Percentiles rank a stretch among this genome's conserved stretches.
Conservation (phyloP, 2,113 vertebrate species). For the Sakesphorus luctuosus region DNA sequence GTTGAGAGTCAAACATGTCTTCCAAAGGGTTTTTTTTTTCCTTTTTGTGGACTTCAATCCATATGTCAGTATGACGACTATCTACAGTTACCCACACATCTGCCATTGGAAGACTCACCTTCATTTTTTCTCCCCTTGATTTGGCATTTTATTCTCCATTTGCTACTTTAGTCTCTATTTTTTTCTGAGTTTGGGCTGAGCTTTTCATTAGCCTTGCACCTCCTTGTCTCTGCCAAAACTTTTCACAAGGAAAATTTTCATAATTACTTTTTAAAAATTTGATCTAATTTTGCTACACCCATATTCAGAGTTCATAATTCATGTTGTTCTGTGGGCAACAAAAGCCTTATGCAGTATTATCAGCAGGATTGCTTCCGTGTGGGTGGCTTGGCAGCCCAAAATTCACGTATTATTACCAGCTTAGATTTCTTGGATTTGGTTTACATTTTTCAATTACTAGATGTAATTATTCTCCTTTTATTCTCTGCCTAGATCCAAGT, state of each 20-base stretch:
- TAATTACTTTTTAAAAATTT: background rate
- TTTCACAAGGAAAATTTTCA: background rate
- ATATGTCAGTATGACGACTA: background rate
- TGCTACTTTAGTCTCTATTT: accelerated
- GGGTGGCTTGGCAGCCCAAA: background rate
- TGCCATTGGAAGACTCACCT: background rate
- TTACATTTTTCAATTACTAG: background rate
- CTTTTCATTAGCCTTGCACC: background rate
- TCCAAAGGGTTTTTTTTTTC: background rate
- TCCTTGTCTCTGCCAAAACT: background rate
- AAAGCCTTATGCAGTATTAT: background rate
- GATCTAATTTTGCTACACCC: background rate
- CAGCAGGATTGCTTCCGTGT: background rate
- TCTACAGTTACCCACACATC: background rate
- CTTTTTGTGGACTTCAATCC: background rate
- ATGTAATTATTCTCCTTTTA: background rate
- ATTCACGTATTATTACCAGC: background rate
- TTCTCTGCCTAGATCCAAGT: background rate
- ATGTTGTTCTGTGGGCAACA: background rate
- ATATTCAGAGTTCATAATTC: background rate
- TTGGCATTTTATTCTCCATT: background rate
- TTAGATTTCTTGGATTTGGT: background rate
- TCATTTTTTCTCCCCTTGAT: background rate
- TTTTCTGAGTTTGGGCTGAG: background rate
- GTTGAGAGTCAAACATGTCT: background rate